A percentile compares a stretch with the other conserved stretches of the same genome.
Evolutionary conservation across 2,888 invertebrate species (phyloP).

Genomic region (Zhuqinia jingwanae): DNA sequence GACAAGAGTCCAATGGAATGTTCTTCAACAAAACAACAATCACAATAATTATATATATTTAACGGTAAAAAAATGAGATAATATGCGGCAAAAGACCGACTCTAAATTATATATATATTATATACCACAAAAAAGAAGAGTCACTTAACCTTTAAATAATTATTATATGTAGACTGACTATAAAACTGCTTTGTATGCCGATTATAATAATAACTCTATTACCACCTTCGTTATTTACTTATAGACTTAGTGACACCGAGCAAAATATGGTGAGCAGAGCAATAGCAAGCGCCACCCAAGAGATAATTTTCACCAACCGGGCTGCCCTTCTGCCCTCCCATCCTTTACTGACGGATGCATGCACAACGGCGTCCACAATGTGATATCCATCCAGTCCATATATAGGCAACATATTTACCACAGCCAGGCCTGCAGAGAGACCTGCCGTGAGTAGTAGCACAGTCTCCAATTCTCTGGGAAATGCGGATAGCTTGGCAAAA

Average conservation of each 20-base stretch:
- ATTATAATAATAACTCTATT: background rate
- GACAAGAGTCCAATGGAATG: conserved; percentile 14
- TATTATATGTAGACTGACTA: conserved; percentile 16
- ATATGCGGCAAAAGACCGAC: conserved; percentile 21
- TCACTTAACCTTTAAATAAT: conserved; percentile 19
- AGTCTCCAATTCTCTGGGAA: conserved; percentile 78
- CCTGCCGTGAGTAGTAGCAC: conserved; percentile 78
- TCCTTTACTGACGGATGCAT: conserved; percentile 72
- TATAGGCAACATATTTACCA: conserved; percentile 79
- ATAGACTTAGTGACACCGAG: conserved; percentile 76
- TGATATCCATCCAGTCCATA: conserved; percentile 79
- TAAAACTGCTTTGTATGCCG: conserved; percentile 17
- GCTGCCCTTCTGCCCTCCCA: conserved; percentile 77
- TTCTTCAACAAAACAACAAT: conserved; percentile 10
- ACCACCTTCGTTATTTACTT: background rate
- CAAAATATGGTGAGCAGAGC: conserved; percentile 78
- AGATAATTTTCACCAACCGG: conserved; percentile 77
- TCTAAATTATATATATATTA: no score
- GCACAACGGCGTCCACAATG: conserved; percentile 75
- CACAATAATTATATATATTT: background rate
- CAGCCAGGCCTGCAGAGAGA: conserved; percentile 78
- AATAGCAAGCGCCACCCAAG: conserved; percentile 76
- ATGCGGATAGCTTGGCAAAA: conserved; percentile 72
- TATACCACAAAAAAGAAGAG: conserved; percentile 13
- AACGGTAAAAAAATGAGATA: conserved; percentile 36